Evolutionary conservation across 2,888 invertebrate genomes (phyloP).

Genomic region (Pandemis heparana): DNA sequence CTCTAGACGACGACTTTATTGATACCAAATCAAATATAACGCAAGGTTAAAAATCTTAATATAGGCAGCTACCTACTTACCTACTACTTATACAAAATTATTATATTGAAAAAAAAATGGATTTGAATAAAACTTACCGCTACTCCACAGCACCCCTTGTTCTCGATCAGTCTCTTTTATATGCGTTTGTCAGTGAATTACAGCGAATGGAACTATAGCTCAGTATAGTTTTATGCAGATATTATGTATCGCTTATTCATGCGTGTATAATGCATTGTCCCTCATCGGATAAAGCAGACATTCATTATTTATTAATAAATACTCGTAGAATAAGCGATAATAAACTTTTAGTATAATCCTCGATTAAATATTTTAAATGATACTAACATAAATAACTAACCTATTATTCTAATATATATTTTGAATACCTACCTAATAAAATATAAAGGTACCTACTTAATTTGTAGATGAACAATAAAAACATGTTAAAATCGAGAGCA

Average conservation of each 20-base stretch:
- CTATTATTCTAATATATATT: no score
- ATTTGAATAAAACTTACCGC: slow-evolving; percentile 38
- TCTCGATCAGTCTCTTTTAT: slow-evolving; percentile 77
- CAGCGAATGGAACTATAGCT: slow-evolving; percentile 74
- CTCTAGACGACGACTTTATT: no score
- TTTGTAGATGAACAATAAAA: no score
- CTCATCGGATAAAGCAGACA: slow-evolving; percentile 14
- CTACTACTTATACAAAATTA: no score
- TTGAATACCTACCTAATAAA: no score
- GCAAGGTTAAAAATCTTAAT: no score
- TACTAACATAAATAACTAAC: no score
- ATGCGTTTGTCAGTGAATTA: slow-evolving; percentile 85
- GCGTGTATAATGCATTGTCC: slow-evolving; percentile 39
- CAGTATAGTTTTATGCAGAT: slow-evolving; percentile 40
- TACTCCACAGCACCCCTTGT: slow-evolving; percentile 60
- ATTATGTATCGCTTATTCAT: slow-evolving; percentile 41
- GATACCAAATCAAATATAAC: no score
- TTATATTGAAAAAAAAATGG: background rate
- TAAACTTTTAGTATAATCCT: no score
- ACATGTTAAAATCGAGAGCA: no score
- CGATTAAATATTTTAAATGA: background rate
- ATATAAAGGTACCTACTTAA: no score
- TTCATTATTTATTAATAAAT: slow-evolving; percentile 12
- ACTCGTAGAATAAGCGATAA: background rate
- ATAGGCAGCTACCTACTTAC: no score